Percentiles rank a stretch among this genome's conserved stretches.
phyloP scores from a whole-genome alignment of 2,113 vertebrate genomes.

The Semnornis frantzii region DNA sequence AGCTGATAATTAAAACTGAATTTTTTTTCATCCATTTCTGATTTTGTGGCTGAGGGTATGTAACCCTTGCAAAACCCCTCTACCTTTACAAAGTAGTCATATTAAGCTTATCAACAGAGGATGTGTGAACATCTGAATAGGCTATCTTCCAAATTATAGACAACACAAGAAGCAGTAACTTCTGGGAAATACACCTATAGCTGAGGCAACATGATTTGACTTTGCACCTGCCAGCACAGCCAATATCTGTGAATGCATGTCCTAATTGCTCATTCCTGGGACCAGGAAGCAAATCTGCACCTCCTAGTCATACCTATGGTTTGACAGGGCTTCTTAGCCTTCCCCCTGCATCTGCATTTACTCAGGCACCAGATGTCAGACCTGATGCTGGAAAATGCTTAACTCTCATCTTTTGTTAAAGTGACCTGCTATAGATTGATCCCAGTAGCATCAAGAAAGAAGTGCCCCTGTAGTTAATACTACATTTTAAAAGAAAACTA shows the following conservation, averaged over 20 bases:
- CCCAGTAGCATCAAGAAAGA: not conserved
- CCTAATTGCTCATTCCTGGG: not conserved
- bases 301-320: not conserved
- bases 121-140: not conserved
- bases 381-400: not conserved
- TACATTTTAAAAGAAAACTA: not conserved
- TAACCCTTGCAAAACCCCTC: not conserved
- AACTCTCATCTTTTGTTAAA: not conserved
- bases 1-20: not conserved
- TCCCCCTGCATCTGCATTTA: not conserved
- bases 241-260: rapidly evolving
- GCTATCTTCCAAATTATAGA: not conserved
- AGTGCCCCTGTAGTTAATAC: not conserved
- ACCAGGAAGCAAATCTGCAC: not conserved
- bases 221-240: not conserved
- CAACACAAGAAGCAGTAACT: not conserved
- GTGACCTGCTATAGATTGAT: not conserved
- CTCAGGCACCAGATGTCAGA: not conserved
- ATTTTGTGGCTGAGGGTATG: not conserved
- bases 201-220: not conserved
- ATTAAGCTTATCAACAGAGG: not conserved
- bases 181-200: not conserved
- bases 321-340: not conserved
- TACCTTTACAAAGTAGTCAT: not conserved
- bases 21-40: not conserved